Evolutionary conservation across 2,113 vertebrate genomes (phyloP), one percentile per base, ranked within the genome.

Genomic region (Melanerpes formicivorus): DNA sequence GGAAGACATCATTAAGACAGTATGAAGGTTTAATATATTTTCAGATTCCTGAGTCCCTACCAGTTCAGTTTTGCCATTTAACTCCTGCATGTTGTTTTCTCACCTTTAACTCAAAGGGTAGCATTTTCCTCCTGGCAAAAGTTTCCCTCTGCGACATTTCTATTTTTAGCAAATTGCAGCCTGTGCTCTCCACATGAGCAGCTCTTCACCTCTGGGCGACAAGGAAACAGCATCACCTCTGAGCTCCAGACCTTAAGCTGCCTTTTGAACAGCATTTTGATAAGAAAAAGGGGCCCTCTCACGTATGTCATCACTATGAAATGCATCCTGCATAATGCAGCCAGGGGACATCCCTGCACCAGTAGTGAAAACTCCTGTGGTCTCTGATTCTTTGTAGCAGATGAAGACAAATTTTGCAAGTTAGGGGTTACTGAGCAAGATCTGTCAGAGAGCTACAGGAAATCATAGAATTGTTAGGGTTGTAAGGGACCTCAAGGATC

Each of bases 151-250:
- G 29, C 19, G 34, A 27, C 0, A 0, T 54, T 88, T 95, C 76
- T 94, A 46, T 90, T 91, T 90, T 87, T 76, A 84, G 72, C 27
- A 59, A 80, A 82, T 55, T 44, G 29, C 34, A 90, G 63, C 13
- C 50, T 82, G n/a, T 73, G 16, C 37, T 72, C 40, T 72, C 65
- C 30, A 34, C 13, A 54, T 58, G 26, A 46, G 14, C 58, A 91
- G 14, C 23, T 88, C 23, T 44, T 50, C 6, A 3, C 56, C 83
- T 71, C 59, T 77, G 56, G 30, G 26, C 2, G 6, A 63, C 12
- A 82, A 64, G 55, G 54, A 77, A 90, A 22, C 11, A 54, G 29
- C 37, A 58, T 2, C 1, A 1, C 19, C 54, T 52, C 48, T 50
- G 19, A 84, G 62, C 25, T 30, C 6, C 14, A 55, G 54, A 54